Conservation (phyloP, 1,140 invertebrate genomes). For the Cydia amplana region DNA sequence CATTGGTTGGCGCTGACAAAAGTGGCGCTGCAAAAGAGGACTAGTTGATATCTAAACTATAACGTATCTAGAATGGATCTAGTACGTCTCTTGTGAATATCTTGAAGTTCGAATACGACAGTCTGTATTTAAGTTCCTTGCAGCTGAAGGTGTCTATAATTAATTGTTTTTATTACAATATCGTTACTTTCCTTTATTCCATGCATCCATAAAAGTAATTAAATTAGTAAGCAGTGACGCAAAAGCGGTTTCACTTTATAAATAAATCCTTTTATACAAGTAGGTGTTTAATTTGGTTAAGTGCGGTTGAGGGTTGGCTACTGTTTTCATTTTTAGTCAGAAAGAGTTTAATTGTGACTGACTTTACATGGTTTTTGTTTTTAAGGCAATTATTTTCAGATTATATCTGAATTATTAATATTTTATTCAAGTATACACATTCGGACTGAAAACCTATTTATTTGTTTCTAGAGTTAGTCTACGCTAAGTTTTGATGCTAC, state of each 20-base stretch:
- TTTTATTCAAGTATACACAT: too few species aligned
- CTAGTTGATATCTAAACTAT: too few species aligned
- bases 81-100: too few species aligned
- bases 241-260: not conserved
- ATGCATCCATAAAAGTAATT: not conserved
- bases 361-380: not conserved
- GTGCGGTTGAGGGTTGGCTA: not conserved
- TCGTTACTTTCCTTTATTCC: not conserved
- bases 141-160: not conserved
- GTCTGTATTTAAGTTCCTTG: too few species aligned
- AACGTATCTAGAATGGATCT: too few species aligned
- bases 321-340: not conserved
- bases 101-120: too few species aligned
- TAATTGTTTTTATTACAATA: not conserved
- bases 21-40: too few species aligned
- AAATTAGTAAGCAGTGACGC: not conserved
- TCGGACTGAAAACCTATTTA: too few species aligned
- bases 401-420: not conserved
- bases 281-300: not conserved
- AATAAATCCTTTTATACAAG: constrained; percentile 2
- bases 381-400: not conserved
- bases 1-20: too few species aligned
- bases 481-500: too few species aligned
- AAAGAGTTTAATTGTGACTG: not conserved
- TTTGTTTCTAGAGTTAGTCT: too few species aligned